phyloP scores from a whole-genome alignment of 2,888 invertebrate genomes.

The Aphidoletes aphidimyza region DNA sequence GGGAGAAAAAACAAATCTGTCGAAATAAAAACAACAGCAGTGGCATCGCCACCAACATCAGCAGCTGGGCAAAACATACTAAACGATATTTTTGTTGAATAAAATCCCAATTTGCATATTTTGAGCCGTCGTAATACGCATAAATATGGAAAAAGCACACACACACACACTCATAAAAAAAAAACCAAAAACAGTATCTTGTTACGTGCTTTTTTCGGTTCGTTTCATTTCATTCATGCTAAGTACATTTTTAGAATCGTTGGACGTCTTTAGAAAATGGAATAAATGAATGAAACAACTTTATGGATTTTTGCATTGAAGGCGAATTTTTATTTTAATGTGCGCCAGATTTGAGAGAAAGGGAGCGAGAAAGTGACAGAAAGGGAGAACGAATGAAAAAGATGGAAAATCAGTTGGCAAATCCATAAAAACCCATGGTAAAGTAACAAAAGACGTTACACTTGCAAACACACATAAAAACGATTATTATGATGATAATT shows the following conservation, averaged over 20 bases:
- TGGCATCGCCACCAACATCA: no score
- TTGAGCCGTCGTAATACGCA: not conserved
- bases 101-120: slow-evolving; percentile 50
- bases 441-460: slow-evolving; percentile 31
- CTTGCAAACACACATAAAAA: slow-evolving; percentile 19
- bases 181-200: not conserved
- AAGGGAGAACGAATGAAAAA: not conserved
- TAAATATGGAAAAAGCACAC: not conserved
- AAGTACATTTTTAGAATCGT: slow-evolving; percentile 26
- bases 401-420: not conserved
- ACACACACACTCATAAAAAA: not conserved
- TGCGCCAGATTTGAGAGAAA: not conserved
- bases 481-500: slow-evolving; percentile 45
- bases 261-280: not conserved
- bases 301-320: slow-evolving; percentile 22
- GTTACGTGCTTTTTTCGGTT: no score
- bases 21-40: not conserved
- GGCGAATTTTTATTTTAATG: not conserved
- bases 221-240: not conserved
- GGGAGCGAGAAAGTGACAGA: not conserved
- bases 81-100: slow-evolving; percentile 39
- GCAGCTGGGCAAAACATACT: not conserved
- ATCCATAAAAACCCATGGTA: not conserved
- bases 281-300: slow-evolving; percentile 19
- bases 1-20: not conserved